phyloP scores from a whole-genome alignment of 2,113 vertebrate genomes.

The Sander lucioperca region DNA sequence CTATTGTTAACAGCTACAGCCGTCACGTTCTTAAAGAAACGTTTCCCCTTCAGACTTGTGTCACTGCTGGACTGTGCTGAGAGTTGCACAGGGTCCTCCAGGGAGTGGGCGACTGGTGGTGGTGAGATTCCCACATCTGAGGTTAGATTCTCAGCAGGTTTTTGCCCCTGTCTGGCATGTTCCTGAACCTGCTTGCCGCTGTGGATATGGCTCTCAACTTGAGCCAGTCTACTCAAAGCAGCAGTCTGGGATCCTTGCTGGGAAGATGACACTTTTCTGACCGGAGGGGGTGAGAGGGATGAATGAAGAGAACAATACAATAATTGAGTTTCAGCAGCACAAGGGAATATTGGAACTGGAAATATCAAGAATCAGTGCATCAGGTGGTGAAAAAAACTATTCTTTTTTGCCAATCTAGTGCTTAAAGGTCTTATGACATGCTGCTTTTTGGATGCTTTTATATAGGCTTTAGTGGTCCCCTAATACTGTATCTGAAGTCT shows the following conservation, averaged over 20 bases:
- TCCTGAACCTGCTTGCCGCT: constrained; percentile 51
- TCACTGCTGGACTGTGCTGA: constrained; percentile 51
- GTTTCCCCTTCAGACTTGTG: constrained; percentile 26
- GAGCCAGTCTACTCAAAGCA: constrained; percentile 77
- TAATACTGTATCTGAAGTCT: too few relatives aligned
- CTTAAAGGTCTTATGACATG: background rate
- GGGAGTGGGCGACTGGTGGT: background rate
- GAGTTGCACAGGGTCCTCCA: background rate
- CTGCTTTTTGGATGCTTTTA: too few relatives aligned
- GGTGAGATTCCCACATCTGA: background rate
- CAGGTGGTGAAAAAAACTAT: background rate
- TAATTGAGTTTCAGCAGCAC: background rate
- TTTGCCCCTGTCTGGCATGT: fast-evolving
- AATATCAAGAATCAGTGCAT: background rate
- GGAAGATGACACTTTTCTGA: constrained; percentile 44
- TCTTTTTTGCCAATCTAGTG: background rate
- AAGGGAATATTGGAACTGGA: background rate
- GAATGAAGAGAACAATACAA: background rate
- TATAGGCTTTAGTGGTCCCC: too few relatives aligned
- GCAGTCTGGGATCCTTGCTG: constrained; percentile 65
- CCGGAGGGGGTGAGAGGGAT: background rate
- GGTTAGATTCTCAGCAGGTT: background rate
- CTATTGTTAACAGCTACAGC: background rate
- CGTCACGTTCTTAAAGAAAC: constrained; percentile 80
- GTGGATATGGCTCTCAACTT: constrained; percentile 82